Percentiles rank a stretch among this genome's conserved stretches.
Evolutionary conservation across 2,797 vertebrate genomes (phyloP).

Genomic region (Huso huso): DNA sequence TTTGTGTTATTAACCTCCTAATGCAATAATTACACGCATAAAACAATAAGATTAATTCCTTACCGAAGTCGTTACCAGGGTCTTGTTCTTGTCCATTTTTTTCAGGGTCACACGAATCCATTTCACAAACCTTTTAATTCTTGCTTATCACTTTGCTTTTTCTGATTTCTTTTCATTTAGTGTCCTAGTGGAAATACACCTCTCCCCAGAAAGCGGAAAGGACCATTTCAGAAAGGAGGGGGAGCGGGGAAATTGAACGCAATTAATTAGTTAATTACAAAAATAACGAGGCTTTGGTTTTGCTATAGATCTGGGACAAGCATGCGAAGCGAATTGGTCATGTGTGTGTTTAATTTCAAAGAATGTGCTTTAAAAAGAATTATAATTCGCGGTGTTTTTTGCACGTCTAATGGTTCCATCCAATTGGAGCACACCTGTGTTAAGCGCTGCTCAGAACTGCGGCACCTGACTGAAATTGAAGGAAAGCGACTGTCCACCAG

Average conservation of each 20-base stretch:
- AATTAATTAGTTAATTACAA: background rate
- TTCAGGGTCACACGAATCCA: background rate
- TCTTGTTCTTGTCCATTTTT: background rate
- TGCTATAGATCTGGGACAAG: background rate
- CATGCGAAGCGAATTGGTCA: background rate
- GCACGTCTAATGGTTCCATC: background rate
- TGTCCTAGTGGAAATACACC: background rate
- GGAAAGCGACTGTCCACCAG: background rate
- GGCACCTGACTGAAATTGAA: background rate
- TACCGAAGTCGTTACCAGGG: background rate
- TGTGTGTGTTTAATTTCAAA: background rate
- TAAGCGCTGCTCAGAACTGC: background rate
- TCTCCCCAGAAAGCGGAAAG: background rate
- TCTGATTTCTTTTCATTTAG: no score
- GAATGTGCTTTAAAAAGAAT: background rate
- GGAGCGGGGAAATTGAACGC: background rate
- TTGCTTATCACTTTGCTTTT: no score
- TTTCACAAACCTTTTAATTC: background rate
- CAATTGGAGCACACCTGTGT: background rate
- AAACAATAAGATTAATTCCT: background rate
- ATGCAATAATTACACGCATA: constrained; percentile 1
- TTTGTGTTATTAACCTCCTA: background rate
- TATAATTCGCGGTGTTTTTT: no score
- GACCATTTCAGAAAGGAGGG: background rate
- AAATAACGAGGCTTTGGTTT: background rate